Percentiles rank a stretch among this genome's conserved stretches.
These are phyloP conservation scores for Caenorhabditis sp. DNA, from an alignment of 2,888 invertebrate genomes.

Conservation along the genomic window DNA sequence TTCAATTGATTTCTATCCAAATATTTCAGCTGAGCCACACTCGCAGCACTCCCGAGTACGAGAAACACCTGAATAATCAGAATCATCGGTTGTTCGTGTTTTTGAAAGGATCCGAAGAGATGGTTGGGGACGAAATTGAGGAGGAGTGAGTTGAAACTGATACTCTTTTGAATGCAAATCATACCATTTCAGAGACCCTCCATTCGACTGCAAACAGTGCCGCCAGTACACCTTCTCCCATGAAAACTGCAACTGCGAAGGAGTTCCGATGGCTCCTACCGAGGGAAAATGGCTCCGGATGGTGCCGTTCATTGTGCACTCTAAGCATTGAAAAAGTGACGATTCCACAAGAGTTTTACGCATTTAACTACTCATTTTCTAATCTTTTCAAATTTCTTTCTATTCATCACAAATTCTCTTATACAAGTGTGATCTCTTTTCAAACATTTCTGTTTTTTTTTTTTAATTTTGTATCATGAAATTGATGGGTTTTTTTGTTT, in stretches of 20 bases:
- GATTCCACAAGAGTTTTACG: too few species aligned
- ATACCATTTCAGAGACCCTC: constrained; percentile 46
- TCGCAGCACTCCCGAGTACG: background rate
- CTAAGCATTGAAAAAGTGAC: constrained; percentile 53
- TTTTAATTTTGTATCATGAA: too few species aligned
- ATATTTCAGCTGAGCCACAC: constrained; percentile 17
- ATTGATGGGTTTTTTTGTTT: too few species aligned
- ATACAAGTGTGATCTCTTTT: constrained; percentile 4
- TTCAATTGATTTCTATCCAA: too few species aligned
- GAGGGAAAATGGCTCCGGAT: constrained; percentile 62
- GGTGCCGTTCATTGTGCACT: constrained; percentile 56
- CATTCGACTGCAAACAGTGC: constrained; percentile 15
- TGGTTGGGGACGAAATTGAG: constrained; percentile 55
- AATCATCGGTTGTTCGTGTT: constrained; percentile 64
- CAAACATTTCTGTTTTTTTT: too few species aligned
- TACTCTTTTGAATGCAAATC: background rate
- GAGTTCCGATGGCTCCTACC: background rate
- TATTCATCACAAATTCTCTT: background rate
- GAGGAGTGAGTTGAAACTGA: constrained; percentile 59
- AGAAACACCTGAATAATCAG: constrained; percentile 37
- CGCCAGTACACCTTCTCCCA: constrained; percentile 48
- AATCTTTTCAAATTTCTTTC: too few species aligned
- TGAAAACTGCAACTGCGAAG: constrained; percentile 58
- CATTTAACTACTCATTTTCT: constrained; percentile 23
- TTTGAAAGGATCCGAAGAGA: constrained; percentile 51